A percentile compares a stretch with the other conserved stretches of the same genome.
phyloP scores from a whole-genome alignment of 2,113 vertebrate species.

The Orthochromis indermauri region DNA sequence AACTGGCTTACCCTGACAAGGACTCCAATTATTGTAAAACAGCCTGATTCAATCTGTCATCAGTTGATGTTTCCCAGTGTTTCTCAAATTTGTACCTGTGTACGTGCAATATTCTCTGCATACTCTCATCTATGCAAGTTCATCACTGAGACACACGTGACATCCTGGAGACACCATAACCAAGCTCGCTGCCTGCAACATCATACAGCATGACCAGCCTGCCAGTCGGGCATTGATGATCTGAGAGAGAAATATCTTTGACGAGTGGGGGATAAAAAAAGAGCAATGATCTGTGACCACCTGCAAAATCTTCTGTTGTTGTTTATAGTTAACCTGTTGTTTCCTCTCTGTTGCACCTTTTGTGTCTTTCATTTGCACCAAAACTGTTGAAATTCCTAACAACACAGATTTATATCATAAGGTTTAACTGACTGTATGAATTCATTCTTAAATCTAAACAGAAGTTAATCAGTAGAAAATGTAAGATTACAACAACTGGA shows the following conservation, averaged over 20 bases:
- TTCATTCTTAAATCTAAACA: background rate
- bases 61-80: background rate
- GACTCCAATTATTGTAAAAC: background rate
- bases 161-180: background rate
- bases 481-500: background rate
- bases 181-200: background rate
- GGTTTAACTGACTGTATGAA: background rate
- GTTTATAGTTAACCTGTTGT: background rate
- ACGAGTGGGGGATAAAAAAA: rapidly evolving
- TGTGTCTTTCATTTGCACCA: background rate
- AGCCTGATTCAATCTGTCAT: background rate
- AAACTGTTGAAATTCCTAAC: background rate
- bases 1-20: background rate
- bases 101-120: background rate
- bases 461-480: background rate
- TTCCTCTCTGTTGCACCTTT: background rate
- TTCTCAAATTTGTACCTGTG: background rate
- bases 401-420: rapidly evolving
- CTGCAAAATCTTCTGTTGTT: background rate
- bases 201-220: background rate
- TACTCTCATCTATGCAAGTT: no score
- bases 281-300: background rate
- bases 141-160: background rate
- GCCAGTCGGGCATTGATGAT: background rate
- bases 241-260: background rate